A percentile compares a stretch with the other conserved stretches of the same genome.
Conservation (phyloP, 2,888 invertebrate species). For the Diloba caeruleocephala region DNA sequence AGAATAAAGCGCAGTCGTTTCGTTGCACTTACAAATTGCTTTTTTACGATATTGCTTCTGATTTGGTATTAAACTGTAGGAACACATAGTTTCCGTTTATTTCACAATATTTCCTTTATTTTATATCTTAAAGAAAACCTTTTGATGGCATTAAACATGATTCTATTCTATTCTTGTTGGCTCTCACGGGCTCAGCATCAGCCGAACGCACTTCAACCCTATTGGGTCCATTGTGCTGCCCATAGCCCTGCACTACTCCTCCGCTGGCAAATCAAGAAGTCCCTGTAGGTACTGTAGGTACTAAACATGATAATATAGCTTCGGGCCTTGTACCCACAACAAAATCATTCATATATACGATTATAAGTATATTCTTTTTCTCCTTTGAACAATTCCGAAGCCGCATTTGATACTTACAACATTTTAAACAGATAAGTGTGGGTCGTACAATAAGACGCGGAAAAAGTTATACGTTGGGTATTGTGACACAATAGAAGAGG, state of each 20-base stretch:
- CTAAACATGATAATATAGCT: neutral
- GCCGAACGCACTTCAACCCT: too few relatives aligned
- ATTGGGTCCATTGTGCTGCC: too few relatives aligned
- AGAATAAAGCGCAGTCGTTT: constrained; percentile 45
- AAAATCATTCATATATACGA: neutral
- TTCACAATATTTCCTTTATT: neutral
- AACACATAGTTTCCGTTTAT: constrained; percentile 13
- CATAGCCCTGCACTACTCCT: too few relatives aligned
- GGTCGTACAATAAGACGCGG: constrained; percentile 67
- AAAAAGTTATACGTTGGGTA: constrained; percentile 65
- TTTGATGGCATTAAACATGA: neutral
- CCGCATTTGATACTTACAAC: constrained; percentile 58
- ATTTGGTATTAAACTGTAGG: constrained; percentile 15
- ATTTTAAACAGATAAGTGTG: constrained; percentile 60
- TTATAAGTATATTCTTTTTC: too few relatives aligned
- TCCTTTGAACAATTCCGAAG: constrained; percentile 40
- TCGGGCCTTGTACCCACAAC: neutral
- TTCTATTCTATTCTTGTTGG: too few relatives aligned
- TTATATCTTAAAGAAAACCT: neutral
- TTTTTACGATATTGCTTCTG: constrained; percentile 30
- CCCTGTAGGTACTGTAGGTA: too few relatives aligned
- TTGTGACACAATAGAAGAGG: constrained; percentile 69
- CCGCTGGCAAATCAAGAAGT: too few relatives aligned
- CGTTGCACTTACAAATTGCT: constrained; percentile 41
- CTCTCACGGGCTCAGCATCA: too few relatives aligned